Evolutionary conservation across 2,113 vertebrate species (phyloP).

Genomic region (Erythrocercus mccallii): DNA sequence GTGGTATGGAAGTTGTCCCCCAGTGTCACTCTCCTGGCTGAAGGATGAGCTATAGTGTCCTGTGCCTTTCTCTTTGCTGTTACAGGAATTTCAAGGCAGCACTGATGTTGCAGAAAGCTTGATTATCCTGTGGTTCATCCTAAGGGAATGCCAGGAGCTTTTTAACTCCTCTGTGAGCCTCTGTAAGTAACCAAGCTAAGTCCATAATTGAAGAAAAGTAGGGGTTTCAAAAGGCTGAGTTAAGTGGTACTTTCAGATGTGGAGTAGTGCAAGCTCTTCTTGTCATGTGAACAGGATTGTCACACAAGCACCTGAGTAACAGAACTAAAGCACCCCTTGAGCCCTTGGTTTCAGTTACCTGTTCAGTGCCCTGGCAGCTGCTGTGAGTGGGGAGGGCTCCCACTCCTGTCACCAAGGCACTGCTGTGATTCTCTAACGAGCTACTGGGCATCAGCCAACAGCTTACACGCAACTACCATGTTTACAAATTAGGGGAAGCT

Average conservation of each 20-base stretch:
- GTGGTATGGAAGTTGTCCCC: background rate
- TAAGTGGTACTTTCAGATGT: background rate
- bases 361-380: accelerated
- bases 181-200: background rate
- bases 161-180: background rate
- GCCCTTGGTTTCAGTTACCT: background rate
- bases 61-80: background rate
- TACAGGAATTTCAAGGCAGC: background rate
- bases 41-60: background rate
- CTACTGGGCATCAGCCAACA: background rate
- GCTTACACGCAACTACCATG: accelerated
- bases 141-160: background rate
- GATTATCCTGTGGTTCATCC: background rate
- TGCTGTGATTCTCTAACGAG: background rate
- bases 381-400: background rate
- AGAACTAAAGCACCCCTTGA: background rate
- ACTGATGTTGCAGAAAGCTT: background rate
- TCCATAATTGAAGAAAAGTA: background rate
- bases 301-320: background rate
- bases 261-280: background rate
- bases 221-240: background rate
- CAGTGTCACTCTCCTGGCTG: too few relatives aligned
- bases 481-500: background rate
- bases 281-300: accelerated
- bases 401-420: background rate